A percentile compares a stretch with the other conserved stretches of the same genome.
Conservation (phyloP, 2,888 invertebrate genomes). For the Drosophila formosana region DNA sequence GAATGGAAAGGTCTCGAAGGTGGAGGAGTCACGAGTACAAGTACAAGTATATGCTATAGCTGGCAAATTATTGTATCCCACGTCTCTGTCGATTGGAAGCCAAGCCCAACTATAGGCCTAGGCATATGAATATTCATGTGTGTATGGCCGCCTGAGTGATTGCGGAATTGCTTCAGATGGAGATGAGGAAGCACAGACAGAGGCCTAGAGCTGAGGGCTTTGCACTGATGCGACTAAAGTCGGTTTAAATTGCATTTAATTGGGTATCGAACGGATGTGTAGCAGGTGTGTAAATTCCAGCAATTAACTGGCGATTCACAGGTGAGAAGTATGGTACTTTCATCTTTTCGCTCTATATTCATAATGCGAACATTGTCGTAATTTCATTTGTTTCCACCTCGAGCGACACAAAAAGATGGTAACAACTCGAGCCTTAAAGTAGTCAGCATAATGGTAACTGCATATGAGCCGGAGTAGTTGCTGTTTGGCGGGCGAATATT, state of each 20-base stretch:
- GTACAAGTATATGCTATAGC: constrained; percentile 11
- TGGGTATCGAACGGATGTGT: constrained; percentile 28
- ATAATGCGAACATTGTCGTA: constrained; percentile 14
- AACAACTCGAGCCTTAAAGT: constrained; percentile 5
- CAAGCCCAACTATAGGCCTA: background rate
- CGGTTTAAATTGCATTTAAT: constrained; percentile 41
- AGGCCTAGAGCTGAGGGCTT: constrained; percentile 7
- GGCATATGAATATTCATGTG: constrained; percentile 46
- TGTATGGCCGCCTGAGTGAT: constrained; percentile 10
- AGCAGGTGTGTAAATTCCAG: constrained; percentile 33
- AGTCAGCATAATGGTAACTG: constrained; percentile 26
- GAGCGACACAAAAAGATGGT: constrained; percentile 2
- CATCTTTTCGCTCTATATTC: background rate
- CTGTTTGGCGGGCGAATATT: constrained; percentile 35
- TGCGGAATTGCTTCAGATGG: constrained; percentile 7
- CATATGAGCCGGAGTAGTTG: constrained; percentile 17
- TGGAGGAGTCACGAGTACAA: background rate
- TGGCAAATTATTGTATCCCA: constrained; percentile 19
- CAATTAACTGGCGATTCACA: constrained; percentile 26
- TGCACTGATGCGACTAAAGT: constrained; percentile 12
- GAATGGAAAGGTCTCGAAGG: background rate
- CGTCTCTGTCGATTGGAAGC: constrained; percentile 1
- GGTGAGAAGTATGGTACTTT: background rate
- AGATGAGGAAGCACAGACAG: background rate
- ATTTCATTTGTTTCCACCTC: constrained; percentile 23